Evolutionary conservation across 2,888 invertebrate species (phyloP).

Genomic region (Xylota segnis): DNA sequence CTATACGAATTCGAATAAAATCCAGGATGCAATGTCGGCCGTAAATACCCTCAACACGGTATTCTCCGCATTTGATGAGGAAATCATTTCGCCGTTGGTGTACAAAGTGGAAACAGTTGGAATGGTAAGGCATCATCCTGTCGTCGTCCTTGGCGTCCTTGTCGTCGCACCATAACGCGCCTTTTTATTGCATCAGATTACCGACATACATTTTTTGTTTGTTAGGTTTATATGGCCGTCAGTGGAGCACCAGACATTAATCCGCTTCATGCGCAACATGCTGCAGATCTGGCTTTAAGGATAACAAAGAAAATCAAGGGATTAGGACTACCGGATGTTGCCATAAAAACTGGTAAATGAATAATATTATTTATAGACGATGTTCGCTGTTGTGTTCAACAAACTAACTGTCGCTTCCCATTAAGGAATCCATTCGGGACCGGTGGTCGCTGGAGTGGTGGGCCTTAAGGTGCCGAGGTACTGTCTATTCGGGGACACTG

Average conservation of each 20-base stretch:
- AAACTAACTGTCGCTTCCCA: slow-evolving; percentile 20
- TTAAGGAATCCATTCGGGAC: slow-evolving; percentile 92
- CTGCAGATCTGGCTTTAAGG: slow-evolving; percentile 91
- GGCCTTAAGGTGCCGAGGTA: slow-evolving; percentile 93
- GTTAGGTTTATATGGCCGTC: slow-evolving; percentile 93
- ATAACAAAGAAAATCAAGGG: slow-evolving; percentile 89
- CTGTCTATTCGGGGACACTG: slow-evolving; percentile 95
- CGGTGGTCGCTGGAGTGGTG: slow-evolving; percentile 94
- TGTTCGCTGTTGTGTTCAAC: not conserved
- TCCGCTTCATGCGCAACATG: slow-evolving; percentile 90
- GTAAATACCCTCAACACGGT: slow-evolving; percentile 94
- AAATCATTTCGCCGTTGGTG: slow-evolving; percentile 93
- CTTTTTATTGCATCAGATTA: slow-evolving; percentile 54
- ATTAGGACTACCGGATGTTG: slow-evolving; percentile 87
- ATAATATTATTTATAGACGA: slow-evolving; percentile 27
- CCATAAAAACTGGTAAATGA: slow-evolving; percentile 87
- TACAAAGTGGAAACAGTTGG: slow-evolving; percentile 98
- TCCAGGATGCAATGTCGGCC: slow-evolving; percentile 89
- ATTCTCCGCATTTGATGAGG: slow-evolving; percentile 92
- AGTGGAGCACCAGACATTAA: slow-evolving; percentile 94
- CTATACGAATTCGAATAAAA: slow-evolving; percentile 81
- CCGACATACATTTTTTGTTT: slow-evolving; percentile 16
- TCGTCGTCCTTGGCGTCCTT: too few relatives aligned
- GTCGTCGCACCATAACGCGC: not conserved
- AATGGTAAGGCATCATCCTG: slow-evolving; percentile 86